A percentile compares a stretch with the other conserved stretches of the same genome.
Conservation (phyloP, 2,113 vertebrate genomes). For the Myotis davidii region DNA sequence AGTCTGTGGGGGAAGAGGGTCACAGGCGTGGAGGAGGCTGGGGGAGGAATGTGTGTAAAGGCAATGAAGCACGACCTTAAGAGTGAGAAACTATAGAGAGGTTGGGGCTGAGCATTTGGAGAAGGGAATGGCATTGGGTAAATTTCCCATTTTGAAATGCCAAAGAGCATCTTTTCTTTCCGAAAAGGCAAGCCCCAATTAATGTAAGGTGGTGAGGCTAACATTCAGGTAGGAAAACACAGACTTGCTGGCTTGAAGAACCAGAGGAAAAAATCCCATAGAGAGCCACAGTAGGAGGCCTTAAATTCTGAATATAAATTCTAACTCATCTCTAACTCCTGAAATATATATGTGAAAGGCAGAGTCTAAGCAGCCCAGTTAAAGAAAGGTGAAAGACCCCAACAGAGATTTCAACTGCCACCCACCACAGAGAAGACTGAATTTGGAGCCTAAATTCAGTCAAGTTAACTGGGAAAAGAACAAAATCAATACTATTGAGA, state of each 20-base stretch:
- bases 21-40: neutral
- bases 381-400: neutral
- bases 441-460: neutral
- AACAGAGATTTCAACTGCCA: constrained; percentile 11
- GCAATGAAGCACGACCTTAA: neutral
- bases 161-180: neutral
- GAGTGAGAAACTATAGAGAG: neutral
- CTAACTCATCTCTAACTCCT: neutral
- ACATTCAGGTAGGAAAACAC: neutral
- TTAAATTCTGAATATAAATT: neutral
- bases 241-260: neutral
- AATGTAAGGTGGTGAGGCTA: neutral
- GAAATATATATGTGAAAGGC: neutral
- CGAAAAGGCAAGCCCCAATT: neutral
- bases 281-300: neutral
- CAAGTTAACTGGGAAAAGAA: neutral
- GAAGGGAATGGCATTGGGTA: neutral
- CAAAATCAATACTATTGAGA: neutral
- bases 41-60: neutral
- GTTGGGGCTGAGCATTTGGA: neutral
- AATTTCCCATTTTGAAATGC: neutral
- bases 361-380: neutral
- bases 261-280: neutral
- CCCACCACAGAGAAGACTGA: neutral
- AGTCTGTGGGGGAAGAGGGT: neutral